A percentile compares a stretch with the other conserved stretches of the same genome.
These are phyloP conservation scores for Lepidostoma basale DNA, from an alignment of 1,140 invertebrate genomes.

Conservation along the genomic window DNA sequence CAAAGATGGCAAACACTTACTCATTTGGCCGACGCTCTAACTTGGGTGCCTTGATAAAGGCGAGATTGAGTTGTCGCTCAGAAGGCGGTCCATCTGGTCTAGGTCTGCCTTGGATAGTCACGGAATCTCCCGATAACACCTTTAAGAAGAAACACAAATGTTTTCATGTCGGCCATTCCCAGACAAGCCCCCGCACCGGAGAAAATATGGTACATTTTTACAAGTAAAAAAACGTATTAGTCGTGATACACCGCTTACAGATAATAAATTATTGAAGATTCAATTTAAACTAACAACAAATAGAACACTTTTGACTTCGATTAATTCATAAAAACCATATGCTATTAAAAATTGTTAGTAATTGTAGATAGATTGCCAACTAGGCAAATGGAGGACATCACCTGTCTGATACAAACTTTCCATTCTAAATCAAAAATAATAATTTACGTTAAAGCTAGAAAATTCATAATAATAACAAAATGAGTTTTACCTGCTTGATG, in stretches of 20 bases:
- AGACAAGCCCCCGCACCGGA: not conserved
- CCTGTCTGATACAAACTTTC: constrained; percentile 4
- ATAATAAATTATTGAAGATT: not conserved
- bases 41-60: constrained; percentile 90
- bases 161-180: not conserved
- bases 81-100: constrained; percentile 83
- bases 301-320: not conserved
- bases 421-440: not conserved
- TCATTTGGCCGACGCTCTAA: constrained; percentile 77
- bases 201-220: not conserved
- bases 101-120: constrained; percentile 82
- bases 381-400: constrained; percentile 35
- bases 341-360: constrained; percentile 16
- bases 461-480: not conserved
- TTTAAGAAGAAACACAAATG: constrained; percentile 53
- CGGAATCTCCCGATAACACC: constrained; percentile 89
- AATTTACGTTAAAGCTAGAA: not conserved
- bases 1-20: not conserved
- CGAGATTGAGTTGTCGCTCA: constrained; percentile 88
- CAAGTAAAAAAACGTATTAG: not conserved
- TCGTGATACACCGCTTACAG: not conserved
- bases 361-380: constrained; percentile 34
- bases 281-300: not conserved
- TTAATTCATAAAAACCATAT: constrained; percentile 28
- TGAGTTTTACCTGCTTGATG: constrained; percentile 27